Conservation (phyloP, 2,888 invertebrate species). For the Scaptomyza parva region DNA sequence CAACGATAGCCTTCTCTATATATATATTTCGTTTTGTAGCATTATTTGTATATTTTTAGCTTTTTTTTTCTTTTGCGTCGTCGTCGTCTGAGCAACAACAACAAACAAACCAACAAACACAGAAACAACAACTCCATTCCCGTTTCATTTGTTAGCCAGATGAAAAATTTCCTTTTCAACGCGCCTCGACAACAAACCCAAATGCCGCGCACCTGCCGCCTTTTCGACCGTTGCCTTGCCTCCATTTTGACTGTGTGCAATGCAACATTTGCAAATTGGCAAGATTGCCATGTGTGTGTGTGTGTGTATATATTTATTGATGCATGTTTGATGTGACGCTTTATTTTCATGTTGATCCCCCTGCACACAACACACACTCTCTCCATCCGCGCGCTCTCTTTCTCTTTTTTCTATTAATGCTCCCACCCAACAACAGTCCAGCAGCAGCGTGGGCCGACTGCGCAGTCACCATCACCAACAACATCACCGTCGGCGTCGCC, state of each 20-base stretch:
- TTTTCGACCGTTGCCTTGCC: conserved; percentile 20
- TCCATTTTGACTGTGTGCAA: conserved; percentile 57
- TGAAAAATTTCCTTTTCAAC: conserved; percentile 79
- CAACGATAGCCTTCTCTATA: conserved; percentile 77
- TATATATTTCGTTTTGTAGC: conserved; percentile 45
- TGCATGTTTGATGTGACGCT: conserved; percentile 78
- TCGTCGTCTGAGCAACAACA: conserved; percentile 35
- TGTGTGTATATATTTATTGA: conserved; percentile 66
- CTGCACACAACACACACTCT: no score
- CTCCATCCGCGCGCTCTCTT: conserved; percentile 14
- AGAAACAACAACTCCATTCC: conserved; percentile 46
- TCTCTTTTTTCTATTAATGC: neutral
- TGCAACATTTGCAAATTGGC: conserved; percentile 78
- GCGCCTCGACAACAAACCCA: conserved; percentile 47
- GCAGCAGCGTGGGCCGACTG: conserved; percentile 49
- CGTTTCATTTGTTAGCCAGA: conserved; percentile 56
- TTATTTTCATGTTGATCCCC: conserved; percentile 33
- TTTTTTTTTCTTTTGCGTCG: conserved; percentile 44
- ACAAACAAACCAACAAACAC: neutral
- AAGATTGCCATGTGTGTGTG: conserved; percentile 30
- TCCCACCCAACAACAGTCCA: conserved; percentile 5
- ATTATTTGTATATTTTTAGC: conserved; percentile 35
- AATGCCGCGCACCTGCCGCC: conserved; percentile 65
- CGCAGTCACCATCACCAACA: conserved; percentile 16
- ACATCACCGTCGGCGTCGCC: neutral